These are phyloP conservation scores for Neotoxoptera formosana DNA, from an alignment of 1,140 invertebrate genomes.

Conservation along the genomic window DNA sequence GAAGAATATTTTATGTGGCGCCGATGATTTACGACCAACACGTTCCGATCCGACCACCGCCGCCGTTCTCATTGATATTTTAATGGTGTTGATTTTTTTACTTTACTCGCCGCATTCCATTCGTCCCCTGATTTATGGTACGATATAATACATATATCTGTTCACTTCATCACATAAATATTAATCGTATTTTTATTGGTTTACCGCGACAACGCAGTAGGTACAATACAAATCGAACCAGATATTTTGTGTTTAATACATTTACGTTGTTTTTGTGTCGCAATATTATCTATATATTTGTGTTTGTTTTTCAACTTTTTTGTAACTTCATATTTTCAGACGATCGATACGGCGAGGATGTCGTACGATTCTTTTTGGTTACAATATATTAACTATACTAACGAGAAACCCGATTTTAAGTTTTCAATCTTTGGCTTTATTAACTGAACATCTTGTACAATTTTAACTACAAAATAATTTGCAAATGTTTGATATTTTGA, in stretches of 20 bases:
- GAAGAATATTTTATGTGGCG: constrained; percentile 13
- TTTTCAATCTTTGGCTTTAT: no score
- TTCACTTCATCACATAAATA: constrained; percentile 10
- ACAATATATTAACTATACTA: no score
- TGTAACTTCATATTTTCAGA: background rate
- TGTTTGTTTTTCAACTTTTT: background rate
- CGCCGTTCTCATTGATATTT: constrained; percentile 1
- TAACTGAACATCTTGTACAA: no score
- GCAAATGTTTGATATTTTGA: no score
- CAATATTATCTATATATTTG: no score
- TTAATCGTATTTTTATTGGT: background rate
- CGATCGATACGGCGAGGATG: background rate
- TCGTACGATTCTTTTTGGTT: background rate
- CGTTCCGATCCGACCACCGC: background rate
- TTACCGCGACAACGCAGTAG: background rate
- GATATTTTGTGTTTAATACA: background rate
- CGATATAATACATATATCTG: background rate
- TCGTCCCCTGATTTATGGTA: background rate
- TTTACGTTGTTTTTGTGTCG: background rate
- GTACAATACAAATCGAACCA: background rate
- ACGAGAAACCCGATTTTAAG: no score
- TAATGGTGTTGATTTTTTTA: constrained; percentile 40
- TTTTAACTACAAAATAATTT: no score
- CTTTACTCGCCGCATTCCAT: background rate
- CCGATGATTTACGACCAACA: constrained; percentile 35